These are phyloP conservation scores for Odobenus rosmarus DNA, from an alignment of 2,113 vertebrate species.

Conservation along the genomic window DNA sequence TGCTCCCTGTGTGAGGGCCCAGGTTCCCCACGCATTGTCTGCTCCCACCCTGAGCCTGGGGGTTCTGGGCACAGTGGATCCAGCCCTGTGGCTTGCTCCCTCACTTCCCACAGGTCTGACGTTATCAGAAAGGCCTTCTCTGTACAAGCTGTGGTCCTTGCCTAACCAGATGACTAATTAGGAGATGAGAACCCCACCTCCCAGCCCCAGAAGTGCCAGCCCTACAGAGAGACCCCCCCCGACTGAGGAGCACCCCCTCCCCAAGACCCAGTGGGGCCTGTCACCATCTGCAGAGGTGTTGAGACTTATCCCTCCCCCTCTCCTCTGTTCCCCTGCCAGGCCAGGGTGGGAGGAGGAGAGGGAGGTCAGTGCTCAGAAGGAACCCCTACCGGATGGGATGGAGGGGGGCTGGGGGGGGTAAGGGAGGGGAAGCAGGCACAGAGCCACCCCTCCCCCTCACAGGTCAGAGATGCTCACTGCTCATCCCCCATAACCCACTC, in stretches of 20 bases:
- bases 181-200: background rate
- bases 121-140: background rate
- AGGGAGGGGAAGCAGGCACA: background rate
- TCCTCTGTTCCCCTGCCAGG: background rate
- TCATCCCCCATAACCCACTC: too few species aligned
- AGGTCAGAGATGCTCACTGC: background rate
- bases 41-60: background rate
- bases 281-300: slow-evolving; percentile 41
- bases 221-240: background rate
- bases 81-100: background rate
- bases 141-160: background rate
- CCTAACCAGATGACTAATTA: slow-evolving; percentile 37
- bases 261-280: background rate
- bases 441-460: background rate
- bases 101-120: background rate
- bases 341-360: background rate
- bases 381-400: background rate
- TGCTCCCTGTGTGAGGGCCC: background rate
- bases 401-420: background rate
- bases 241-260: background rate
- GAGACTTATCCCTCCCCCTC: background rate
- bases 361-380: background rate
- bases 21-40: background rate
- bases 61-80: background rate
- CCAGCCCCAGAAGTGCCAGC: background rate